Conservation (phyloP, 2,113 vertebrate genomes). For the Conger conger region DNA sequence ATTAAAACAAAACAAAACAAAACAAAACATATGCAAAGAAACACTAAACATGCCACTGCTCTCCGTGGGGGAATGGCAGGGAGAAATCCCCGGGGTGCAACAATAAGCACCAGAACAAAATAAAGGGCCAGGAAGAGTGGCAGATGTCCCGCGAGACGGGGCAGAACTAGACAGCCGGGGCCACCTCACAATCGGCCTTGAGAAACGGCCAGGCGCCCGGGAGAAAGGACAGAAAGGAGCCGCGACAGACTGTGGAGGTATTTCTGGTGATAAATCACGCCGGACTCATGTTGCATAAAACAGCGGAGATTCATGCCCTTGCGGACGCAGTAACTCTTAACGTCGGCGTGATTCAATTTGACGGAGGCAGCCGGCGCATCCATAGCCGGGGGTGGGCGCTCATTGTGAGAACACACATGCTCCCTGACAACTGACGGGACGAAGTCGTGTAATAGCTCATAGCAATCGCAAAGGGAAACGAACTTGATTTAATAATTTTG, state of each 20-base stretch:
- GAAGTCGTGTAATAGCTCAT: not conserved
- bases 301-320: not conserved
- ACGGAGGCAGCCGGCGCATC: constrained; percentile 3
- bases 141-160: constrained; percentile 4
- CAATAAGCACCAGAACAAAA: not conserved
- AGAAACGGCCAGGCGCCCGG: constrained; percentile 1
- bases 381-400: not conserved
- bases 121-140: constrained; percentile 6
- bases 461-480: not conserved
- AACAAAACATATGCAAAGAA: not conserved
- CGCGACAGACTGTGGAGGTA: constrained; percentile 8
- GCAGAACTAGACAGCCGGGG: not conserved
- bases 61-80: not conserved
- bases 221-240: not conserved
- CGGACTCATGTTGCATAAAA: not conserved
- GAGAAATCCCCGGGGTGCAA: not conserved
- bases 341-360: constrained; percentile 1
- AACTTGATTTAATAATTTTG: not conserved
- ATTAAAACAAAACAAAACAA: not conserved
- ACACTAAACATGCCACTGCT: not conserved
- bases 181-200: not conserved
- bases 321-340: not conserved
- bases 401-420: constrained; percentile 9
- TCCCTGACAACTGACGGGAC: not conserved
- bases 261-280: constrained; percentile 6